Conservation (phyloP, 2,113 vertebrate species). For the Scolopax mira region DNA sequence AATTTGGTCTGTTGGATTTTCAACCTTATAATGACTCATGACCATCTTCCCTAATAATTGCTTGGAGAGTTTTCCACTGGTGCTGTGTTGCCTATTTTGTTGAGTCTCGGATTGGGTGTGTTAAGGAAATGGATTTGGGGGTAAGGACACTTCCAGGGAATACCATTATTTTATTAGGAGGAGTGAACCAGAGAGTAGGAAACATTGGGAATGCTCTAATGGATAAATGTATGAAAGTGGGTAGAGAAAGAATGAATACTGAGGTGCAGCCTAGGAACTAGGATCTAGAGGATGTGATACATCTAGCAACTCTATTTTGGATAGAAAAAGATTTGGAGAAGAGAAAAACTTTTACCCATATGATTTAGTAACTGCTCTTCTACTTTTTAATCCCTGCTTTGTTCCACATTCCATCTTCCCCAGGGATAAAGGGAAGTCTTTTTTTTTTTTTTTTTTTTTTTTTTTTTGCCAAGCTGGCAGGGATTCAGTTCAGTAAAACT, state of each 20-base stretch:
- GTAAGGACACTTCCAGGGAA: background rate
- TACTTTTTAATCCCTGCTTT: background rate
- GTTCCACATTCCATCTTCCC: background rate
- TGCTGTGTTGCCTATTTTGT: background rate
- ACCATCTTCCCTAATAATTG: background rate
- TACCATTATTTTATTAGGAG: background rate
- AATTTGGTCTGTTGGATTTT: background rate
- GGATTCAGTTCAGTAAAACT: background rate
- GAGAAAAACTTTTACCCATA: accelerated
- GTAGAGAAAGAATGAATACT: background rate
- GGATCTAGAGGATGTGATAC: background rate
- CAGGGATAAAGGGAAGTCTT: background rate
- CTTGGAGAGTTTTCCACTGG: background rate
- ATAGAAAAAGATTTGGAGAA: background rate
- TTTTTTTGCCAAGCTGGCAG: background rate
- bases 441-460: background rate
- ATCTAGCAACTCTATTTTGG: background rate
- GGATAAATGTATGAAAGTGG: background rate
- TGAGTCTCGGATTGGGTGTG: background rate
- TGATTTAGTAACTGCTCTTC: background rate
- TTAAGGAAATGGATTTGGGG: background rate
- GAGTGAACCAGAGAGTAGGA: background rate
- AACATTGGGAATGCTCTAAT: background rate
- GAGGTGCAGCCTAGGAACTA: background rate
- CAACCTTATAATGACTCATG: background rate